Evolutionary conservation across 2,888 invertebrate species (phyloP).

Genomic region (Cantharis rufa): DNA sequence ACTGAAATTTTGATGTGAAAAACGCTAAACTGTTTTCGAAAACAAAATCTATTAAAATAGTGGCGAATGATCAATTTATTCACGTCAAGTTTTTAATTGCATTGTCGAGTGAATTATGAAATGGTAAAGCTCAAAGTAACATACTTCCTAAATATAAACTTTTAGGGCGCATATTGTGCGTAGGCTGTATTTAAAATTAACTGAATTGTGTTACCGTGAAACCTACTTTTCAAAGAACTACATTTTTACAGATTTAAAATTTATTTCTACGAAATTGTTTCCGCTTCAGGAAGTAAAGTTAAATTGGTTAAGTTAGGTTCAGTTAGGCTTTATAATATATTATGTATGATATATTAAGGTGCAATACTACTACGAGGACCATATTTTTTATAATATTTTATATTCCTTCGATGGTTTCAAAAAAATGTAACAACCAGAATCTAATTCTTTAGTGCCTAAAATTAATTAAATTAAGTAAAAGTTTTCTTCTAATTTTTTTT

Average conservation of each 20-base stretch:
- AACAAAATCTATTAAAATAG: background rate
- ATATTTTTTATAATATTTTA: no score
- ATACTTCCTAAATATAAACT: background rate
- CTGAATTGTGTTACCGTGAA: background rate
- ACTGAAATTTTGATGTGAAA: background rate
- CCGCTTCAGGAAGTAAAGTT: background rate
- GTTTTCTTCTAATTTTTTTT: no score
- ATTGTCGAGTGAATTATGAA: background rate
- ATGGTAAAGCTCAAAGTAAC: background rate
- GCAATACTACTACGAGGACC: no score
- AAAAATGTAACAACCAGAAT: no score
- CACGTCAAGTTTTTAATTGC: background rate
- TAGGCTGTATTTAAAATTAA: background rate
- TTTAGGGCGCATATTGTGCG: background rate
- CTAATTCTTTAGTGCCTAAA: no score
- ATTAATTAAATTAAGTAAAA: no score
- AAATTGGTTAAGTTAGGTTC: no score
- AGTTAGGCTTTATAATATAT: no score
- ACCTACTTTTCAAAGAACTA: background rate
- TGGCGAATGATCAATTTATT: background rate
- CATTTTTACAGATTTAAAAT: background rate
- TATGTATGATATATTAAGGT: no score
- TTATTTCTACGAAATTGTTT: background rate
- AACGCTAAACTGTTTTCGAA: background rate
- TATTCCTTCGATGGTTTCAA: no score